Evolutionary conservation across 2,888 invertebrate genomes (phyloP).

Genomic region (Ochlodes sylvanus): DNA sequence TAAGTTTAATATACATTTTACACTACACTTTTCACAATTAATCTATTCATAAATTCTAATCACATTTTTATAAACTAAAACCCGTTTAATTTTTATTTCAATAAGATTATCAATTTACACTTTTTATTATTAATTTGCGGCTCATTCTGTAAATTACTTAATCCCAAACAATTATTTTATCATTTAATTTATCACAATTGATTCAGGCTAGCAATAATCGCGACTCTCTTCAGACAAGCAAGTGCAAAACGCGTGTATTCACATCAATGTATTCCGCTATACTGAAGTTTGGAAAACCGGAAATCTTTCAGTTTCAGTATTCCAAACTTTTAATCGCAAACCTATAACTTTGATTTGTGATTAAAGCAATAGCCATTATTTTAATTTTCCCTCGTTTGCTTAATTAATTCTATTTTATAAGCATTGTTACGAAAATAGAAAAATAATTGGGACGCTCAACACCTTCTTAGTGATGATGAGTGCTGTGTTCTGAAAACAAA

Average conservation of each 20-base stretch:
- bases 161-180: background rate
- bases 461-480: background rate
- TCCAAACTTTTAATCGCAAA: background rate
- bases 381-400: background rate
- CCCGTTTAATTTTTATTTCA: background rate
- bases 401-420: background rate
- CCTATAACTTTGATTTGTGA: background rate
- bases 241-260: background rate
- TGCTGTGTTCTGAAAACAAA: background rate
- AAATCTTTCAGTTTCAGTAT: background rate
- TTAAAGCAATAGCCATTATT: background rate
- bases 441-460: background rate
- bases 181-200: background rate
- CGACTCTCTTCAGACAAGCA: background rate
- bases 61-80: background rate
- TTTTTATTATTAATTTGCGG: background rate
- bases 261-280: background rate
- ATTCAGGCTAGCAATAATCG: background rate
- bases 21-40: background rate
- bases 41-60: background rate
- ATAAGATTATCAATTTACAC: background rate
- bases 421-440: background rate
- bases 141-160: background rate
- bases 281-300: background rate
- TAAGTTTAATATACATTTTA: no score